Evolutionary conservation across 2,113 vertebrate genomes (phyloP).

Genomic region (Atractosteus spatula): DNA sequence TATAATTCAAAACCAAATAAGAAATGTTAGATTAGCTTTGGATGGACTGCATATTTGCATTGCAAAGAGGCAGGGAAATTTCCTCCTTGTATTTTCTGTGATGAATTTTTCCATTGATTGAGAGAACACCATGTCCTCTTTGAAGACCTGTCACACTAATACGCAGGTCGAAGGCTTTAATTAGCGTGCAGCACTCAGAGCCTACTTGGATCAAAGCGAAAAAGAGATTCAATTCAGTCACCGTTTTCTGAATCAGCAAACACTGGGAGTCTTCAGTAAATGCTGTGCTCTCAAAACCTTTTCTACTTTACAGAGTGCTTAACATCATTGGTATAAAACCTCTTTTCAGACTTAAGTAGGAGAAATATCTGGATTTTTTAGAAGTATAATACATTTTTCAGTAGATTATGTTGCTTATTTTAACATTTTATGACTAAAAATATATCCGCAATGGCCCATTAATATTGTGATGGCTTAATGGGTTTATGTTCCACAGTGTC

Average conservation of each 20-base stretch:
- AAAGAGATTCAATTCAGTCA: background rate
- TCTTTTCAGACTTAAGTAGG: too few species aligned
- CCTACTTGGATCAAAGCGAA: background rate
- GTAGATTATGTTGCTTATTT: background rate
- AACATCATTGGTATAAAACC: too few species aligned
- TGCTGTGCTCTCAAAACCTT: background rate
- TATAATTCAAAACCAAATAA: too few species aligned
- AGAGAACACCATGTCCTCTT: background rate
- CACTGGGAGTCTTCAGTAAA: background rate
- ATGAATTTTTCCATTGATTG: background rate
- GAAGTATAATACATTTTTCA: background rate
- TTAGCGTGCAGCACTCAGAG: background rate
- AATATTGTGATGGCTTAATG: too few species aligned
- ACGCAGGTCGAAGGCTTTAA: background rate
- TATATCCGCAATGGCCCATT: too few species aligned
- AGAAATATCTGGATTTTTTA: too few species aligned
- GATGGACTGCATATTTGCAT: background rate
- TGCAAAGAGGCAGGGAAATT: background rate
- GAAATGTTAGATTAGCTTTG: too few species aligned
- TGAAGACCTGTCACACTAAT: background rate
- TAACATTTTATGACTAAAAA: background rate
- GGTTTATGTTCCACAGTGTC: too few species aligned
- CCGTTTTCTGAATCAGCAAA: background rate
- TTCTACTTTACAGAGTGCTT: too few species aligned
- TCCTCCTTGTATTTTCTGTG: background rate